Evolutionary conservation across 2,113 vertebrate genomes (phyloP).

Genomic region (Anser cygnoides): DNA sequence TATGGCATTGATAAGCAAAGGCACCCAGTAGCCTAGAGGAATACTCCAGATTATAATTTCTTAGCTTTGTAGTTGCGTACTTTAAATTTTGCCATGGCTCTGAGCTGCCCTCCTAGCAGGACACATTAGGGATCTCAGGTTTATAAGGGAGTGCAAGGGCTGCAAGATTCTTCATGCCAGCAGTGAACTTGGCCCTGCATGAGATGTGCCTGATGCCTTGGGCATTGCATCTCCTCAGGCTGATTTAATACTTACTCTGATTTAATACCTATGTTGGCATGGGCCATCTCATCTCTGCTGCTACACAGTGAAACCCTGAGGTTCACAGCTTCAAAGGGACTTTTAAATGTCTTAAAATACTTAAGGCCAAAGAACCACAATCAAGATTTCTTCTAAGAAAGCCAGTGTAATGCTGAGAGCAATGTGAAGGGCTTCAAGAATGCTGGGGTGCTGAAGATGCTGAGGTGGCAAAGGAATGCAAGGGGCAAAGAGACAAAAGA

Average conservation of each 20-base stretch:
- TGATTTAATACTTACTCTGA: not conserved
- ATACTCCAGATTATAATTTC: not conserved
- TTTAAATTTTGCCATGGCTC: not conserved
- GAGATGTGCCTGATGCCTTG: not conserved
- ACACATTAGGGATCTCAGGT: not conserved
- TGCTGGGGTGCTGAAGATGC: not conserved
- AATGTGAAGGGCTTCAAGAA: not conserved
- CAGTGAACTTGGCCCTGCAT: not conserved
- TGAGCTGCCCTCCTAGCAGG: not conserved
- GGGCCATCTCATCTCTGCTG: not conserved
- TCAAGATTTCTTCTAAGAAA: not conserved
- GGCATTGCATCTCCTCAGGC: not conserved
- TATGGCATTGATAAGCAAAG: constrained; percentile 3
- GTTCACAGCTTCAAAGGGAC: not conserved
- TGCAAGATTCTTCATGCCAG: not conserved
- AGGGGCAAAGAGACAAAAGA: not conserved
- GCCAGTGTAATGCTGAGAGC: not conserved
- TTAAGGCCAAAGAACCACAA: not conserved
- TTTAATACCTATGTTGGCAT: not conserved
- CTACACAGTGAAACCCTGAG: not conserved
- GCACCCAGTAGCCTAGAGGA: not conserved
- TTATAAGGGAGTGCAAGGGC: not conserved
- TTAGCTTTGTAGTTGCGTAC: not conserved
- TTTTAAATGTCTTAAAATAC: not conserved
- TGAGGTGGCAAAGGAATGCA: not conserved